phyloP scores from a whole-genome alignment of 2,888 invertebrate genomes.

The Cancer borealis region DNA sequence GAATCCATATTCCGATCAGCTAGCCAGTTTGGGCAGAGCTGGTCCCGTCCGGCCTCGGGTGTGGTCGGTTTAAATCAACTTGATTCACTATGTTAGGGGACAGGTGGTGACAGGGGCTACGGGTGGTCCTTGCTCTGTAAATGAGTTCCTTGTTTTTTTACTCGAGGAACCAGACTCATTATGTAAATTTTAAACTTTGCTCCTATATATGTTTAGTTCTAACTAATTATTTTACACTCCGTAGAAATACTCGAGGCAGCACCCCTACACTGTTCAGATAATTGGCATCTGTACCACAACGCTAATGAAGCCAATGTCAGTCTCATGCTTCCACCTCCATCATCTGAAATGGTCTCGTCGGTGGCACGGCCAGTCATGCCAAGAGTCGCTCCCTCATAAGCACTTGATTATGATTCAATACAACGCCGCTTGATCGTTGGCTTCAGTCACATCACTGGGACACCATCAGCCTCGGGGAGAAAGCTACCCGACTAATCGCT shows the following conservation, averaged over 20 bases:
- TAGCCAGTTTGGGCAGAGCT: not conserved
- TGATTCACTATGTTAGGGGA: not conserved
- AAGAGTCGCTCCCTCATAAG: not conserved
- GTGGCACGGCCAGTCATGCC: not conserved
- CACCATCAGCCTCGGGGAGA: not conserved
- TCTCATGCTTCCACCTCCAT: not conserved
- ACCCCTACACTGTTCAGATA: not conserved
- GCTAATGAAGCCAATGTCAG: not conserved
- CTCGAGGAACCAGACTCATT: not conserved
- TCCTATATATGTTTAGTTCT: not conserved
- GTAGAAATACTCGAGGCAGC: not conserved
- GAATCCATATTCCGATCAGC: conserved; percentile 29
- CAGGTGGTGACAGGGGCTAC: conserved; percentile 23
- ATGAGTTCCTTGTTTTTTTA: not conserved
- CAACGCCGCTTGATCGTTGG: not conserved
- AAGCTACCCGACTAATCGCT: not conserved
- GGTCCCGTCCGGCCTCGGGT: not conserved
- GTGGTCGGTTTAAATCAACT: conserved; percentile 42
- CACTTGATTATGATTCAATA: conserved; percentile 28
- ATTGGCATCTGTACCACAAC: not conserved
- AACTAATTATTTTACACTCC: not conserved
- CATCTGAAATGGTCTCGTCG: not conserved
- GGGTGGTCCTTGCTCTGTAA: not conserved
- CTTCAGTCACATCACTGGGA: not conserved
- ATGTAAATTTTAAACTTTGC: not conserved